A percentile compares a stretch with the other conserved stretches of the same genome.
These are phyloP conservation scores for Anoura caudifer DNA, from an alignment of 2,113 vertebrate species.

Conservation along the genomic window DNA sequence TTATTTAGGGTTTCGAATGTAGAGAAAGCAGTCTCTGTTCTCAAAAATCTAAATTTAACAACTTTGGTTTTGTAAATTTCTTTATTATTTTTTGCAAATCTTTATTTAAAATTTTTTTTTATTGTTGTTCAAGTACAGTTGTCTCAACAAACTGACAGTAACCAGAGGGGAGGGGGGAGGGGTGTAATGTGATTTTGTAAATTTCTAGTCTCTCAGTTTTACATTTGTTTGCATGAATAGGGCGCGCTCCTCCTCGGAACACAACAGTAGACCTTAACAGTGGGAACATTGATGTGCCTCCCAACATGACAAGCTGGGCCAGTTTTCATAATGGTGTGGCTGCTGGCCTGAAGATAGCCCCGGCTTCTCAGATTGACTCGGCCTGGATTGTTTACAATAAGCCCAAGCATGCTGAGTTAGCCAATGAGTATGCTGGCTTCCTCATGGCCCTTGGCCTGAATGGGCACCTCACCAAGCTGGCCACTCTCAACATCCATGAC, in stretches of 20 bases:
- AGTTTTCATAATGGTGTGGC: conserved; percentile 98
- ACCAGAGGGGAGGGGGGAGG: too few species aligned
- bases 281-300: conserved; percentile 96
- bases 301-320: conserved; percentile 98
- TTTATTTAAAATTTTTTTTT: too few species aligned
- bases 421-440: conserved; percentile 96
- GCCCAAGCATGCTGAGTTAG: conserved; percentile 93
- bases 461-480: conserved; percentile 96
- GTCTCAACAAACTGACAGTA: too few species aligned
- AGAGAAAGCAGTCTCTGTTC: not conserved
- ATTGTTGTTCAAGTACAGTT: too few species aligned
- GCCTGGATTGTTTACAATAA: conserved; percentile 99
- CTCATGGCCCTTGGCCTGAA: conserved; percentile 98
- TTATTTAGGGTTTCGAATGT: not conserved
- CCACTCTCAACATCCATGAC: conserved; percentile 97
- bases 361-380: conserved; percentile 95
- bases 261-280: conserved; percentile 96
- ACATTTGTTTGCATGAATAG: conserved; percentile 74
- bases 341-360: conserved; percentile 95
- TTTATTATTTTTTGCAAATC: not conserved
- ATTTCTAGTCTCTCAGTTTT: conserved; percentile 9
- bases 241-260: conserved; percentile 93
- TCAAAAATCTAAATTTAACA: not conserved
- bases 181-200: too few species aligned
- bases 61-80: not conserved